Evolutionary conservation across 2,888 invertebrate genomes (phyloP).

Genomic region (Amblyjoppa fuscipennis): DNA sequence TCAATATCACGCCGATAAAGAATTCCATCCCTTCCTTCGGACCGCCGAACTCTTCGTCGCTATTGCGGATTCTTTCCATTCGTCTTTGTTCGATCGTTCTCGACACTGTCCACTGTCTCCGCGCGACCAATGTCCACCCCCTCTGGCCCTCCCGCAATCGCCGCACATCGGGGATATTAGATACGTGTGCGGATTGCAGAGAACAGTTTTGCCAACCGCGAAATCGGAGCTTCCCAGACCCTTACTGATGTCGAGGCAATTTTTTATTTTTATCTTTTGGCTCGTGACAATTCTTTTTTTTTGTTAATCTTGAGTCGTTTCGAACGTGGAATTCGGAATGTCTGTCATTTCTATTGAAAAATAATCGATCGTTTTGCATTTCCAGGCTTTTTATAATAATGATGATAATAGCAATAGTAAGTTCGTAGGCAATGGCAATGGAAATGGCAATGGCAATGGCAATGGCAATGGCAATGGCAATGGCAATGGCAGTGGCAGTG

Average conservation of each 20-base stretch:
- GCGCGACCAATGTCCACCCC: neutral
- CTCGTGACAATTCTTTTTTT: slow-evolving; percentile 9
- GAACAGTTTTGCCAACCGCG: neutral
- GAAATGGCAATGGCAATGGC: too few species aligned
- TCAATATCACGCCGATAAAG: neutral
- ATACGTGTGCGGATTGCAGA: slow-evolving; percentile 80
- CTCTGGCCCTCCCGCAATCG: neutral
- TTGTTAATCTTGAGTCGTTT: neutral
- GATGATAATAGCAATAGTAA: too few species aligned
- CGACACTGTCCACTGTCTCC: neutral
- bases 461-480: too few species aligned
- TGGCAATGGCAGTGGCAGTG: too few species aligned
- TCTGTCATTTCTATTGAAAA: neutral
- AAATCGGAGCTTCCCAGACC: slow-evolving; percentile 15
- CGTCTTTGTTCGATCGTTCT: neutral
- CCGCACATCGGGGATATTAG: slow-evolving; percentile 78
- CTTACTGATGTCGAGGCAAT: slow-evolving; percentile 4
- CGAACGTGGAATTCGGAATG: neutral
- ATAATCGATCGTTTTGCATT: neutral
- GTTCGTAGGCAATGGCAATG: too few species aligned
- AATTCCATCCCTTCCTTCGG: neutral
- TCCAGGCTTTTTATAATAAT: too few species aligned
- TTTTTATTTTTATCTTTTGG: neutral
- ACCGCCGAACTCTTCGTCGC: neutral
- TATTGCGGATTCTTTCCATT: slow-evolving; percentile 4